Evolutionary conservation across 2,888 invertebrate genomes (phyloP).

Genomic region (Drosophila pegasa): DNA sequence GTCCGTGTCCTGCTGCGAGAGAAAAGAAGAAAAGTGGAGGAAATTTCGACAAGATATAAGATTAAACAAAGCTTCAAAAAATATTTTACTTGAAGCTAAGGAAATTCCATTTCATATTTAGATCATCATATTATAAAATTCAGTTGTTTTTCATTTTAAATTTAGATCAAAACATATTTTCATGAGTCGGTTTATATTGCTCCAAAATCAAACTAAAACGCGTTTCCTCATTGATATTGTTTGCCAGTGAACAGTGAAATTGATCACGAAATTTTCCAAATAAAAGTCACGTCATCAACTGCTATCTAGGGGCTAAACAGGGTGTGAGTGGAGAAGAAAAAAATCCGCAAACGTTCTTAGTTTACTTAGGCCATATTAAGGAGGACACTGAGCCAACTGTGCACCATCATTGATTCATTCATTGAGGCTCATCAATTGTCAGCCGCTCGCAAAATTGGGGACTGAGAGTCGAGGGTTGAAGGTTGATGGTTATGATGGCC

Average conservation of each 20-base stretch:
- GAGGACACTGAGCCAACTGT: constrained; percentile 19
- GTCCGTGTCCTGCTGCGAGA: neutral
- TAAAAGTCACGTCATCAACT: constrained; percentile 47
- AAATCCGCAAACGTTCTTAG: constrained; percentile 29
- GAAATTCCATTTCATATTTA: neutral
- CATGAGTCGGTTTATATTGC: neutral
- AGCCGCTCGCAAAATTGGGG: constrained; percentile 38
- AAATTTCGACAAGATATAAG: neutral
- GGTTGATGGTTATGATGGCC: neutral
- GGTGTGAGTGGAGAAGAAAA: constrained; percentile 5
- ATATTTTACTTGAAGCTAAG: neutral
- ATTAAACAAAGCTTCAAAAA: neutral
- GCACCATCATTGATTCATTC: constrained; percentile 62
- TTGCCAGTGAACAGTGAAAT: constrained; percentile 26
- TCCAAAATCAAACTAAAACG: neutral
- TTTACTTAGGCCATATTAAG: constrained; percentile 58
- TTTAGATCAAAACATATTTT: neutral
- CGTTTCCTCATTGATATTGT: neutral
- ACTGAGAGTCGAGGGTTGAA: neutral
- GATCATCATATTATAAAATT: neutral
- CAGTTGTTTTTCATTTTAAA: neutral
- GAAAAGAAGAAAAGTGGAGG: neutral
- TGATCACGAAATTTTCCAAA: constrained; percentile 36
- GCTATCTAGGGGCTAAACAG: constrained; percentile 4
- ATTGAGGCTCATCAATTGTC: constrained; percentile 58